Percentiles rank a stretch among this genome's conserved stretches.
Evolutionary conservation across 2,113 vertebrate genomes (phyloP).

Genomic region (Gopherus evgoodei): DNA sequence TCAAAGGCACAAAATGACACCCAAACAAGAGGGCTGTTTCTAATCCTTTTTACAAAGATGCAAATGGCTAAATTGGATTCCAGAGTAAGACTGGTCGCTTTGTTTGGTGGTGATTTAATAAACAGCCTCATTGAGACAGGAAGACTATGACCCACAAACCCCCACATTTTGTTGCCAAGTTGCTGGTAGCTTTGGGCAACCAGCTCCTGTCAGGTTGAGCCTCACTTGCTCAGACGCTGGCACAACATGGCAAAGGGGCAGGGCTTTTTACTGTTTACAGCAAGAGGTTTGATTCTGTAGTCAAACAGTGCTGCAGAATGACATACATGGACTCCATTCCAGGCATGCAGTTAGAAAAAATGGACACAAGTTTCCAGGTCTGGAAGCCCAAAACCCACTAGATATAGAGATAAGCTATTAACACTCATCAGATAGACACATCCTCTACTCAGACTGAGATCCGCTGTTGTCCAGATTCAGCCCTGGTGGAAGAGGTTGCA

Average conservation of each 20-base stretch:
- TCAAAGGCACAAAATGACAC: conserved; percentile 71
- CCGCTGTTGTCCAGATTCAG: neutral
- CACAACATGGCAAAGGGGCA: conserved; percentile 48
- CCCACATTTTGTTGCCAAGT: conserved; percentile 49
- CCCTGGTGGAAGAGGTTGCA: neutral
- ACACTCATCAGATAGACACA: neutral
- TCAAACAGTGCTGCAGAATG: conserved; percentile 1
- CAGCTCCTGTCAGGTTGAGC: conserved; percentile 33
- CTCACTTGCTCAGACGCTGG: conserved; percentile 42
- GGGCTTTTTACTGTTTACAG: conserved; percentile 57
- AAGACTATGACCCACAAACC: conserved; percentile 46
- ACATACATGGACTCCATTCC: neutral
- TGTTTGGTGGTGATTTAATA: conserved; percentile 57
- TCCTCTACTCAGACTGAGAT: neutral
- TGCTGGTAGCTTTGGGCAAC: conserved; percentile 20
- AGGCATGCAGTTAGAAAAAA: no score
- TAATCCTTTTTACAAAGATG: conserved; percentile 63
- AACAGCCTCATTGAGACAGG: conserved; percentile 56
- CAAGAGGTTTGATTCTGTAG: conserved; percentile 56
- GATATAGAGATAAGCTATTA: neutral
- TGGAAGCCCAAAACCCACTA: neutral
- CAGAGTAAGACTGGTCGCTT: conserved; percentile 42
- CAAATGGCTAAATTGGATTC: conserved; percentile 20
- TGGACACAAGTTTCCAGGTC: neutral
- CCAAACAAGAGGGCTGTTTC: conserved; percentile 63